These are phyloP conservation scores for Potorous gilbertii DNA, from an alignment of 2,797 vertebrate species.

Conservation along the genomic window DNA sequence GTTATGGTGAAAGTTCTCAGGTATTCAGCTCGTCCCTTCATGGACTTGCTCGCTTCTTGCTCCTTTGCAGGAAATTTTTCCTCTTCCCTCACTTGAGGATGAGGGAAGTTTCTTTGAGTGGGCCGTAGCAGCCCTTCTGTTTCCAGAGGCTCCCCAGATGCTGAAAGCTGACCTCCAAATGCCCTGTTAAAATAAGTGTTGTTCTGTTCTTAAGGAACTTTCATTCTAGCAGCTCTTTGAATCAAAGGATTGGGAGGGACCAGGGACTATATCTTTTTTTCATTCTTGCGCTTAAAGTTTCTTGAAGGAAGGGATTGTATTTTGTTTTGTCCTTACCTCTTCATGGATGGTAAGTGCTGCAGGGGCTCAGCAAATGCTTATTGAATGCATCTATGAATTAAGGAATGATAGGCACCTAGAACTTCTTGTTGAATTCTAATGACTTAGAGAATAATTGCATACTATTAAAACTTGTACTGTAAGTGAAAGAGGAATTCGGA, in stretches of 20 bases:
- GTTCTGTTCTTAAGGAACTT: background rate
- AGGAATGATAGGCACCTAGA: background rate
- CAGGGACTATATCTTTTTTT: background rate
- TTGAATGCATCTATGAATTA: background rate
- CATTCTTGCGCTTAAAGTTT: background rate
- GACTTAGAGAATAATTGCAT: background rate
- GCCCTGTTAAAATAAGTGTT: background rate
- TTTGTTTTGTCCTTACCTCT: background rate
- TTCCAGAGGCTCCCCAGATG: background rate
- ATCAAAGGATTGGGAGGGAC: background rate
- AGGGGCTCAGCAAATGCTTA: background rate
- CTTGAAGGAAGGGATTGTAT: background rate
- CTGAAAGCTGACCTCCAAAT: background rate
- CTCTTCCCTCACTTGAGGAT: background rate
- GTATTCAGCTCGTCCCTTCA: background rate
- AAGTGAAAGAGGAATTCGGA: background rate
- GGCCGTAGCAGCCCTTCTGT: background rate
- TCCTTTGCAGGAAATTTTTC: background rate
- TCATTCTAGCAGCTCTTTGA: background rate
- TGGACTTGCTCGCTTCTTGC: background rate
- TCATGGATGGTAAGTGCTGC: background rate
- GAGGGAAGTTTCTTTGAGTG: background rate
- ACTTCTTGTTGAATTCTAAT: background rate
- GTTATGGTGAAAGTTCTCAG: background rate
- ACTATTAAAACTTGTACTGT: background rate